Percentiles rank a stretch among this genome's conserved stretches.
phyloP scores from a whole-genome alignment of 2,888 invertebrate species.

The Meandrusa payeni region DNA sequence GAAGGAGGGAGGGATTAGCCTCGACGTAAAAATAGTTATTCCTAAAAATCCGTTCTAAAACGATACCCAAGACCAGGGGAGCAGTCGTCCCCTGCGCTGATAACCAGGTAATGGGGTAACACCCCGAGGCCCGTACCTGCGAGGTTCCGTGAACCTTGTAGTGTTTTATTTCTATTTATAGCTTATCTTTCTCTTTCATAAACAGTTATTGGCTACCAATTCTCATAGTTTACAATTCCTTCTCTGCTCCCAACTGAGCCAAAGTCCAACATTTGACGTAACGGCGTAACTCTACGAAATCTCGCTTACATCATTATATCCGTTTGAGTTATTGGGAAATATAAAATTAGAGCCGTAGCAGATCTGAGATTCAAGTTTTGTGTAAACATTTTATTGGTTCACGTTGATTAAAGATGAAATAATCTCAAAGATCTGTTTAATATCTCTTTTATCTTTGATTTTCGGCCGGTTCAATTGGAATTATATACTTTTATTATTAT shows the following conservation, averaged over 20 bases:
- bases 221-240: constrained; percentile 14
- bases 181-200: too few species aligned
- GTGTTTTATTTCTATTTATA: too few species aligned
- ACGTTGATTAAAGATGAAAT: constrained; percentile 16
- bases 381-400: constrained; percentile 24
- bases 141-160: too few species aligned
- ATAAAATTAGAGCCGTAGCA: constrained; percentile 28
- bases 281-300: constrained; percentile 29
- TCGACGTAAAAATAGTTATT: too few species aligned
- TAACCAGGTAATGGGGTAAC: too few species aligned
- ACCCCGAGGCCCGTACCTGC: too few species aligned
- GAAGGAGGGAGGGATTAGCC: too few species aligned
- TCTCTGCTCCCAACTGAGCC: constrained; percentile 21
- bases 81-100: too few species aligned
- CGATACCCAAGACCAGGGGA: too few species aligned
- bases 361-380: constrained; percentile 18
- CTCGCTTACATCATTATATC: constrained; percentile 31
- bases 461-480: too few species aligned
- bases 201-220: background rate
- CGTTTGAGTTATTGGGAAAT: constrained; percentile 30
- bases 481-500: too few species aligned
- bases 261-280: constrained; percentile 27
- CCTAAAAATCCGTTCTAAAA: too few species aligned
- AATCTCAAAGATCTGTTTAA: constrained; percentile 11
- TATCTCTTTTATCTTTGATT: constrained; percentile 13